Evolutionary conservation across 2,888 invertebrate genomes (phyloP), one percentile per base, ranked within the genome.

Genomic region (Deilephila elpenor): DNA sequence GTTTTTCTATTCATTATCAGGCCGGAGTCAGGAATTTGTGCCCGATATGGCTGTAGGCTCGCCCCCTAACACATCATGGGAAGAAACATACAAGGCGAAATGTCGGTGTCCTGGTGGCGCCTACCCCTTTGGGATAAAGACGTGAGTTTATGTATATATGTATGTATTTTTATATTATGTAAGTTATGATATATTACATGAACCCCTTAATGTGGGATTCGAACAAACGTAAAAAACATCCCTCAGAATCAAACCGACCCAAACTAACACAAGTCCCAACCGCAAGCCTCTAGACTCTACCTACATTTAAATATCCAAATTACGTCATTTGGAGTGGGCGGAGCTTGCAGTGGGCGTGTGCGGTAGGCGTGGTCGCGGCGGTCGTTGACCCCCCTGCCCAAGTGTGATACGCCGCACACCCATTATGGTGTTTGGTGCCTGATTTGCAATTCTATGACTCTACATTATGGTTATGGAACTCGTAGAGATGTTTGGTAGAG

Each of bases 401-500:
- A 78, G 84, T 76, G 79, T 75, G 79, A 78, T 78, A 81, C 75
- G 78, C 75, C 77, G 77, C 78, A 77, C 76, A 74, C 78, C 78
- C 74, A 77, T 77, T 81, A 85, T 82, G 86, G 84, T 80, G 83
- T 85, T 84, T 83, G 83, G 81, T 77, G 74, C 74, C 82, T 79
- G 81, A 91, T 92, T 91, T 88, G 91, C 90, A 92, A 92, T 91
- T 91, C 92, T 89, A 91, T 88, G 83, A 84, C 79, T 72, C 75
- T 78, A 77, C 79, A 77, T 77, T 80, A 80, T 79, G 79, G 78
- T 70, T 67, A 73, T 67, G 71, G 71, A 62, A 34, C n/a, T 74
- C 72, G 77, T 77, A 74, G 74, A 64, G 74, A 64, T 75, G 74
- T 60, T 75, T 70, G 67, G 67, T 67, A 51, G 14, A 44, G 64